Conservation (phyloP, 2,797 vertebrate genomes). For the Takifugu ocellatus region DNA sequence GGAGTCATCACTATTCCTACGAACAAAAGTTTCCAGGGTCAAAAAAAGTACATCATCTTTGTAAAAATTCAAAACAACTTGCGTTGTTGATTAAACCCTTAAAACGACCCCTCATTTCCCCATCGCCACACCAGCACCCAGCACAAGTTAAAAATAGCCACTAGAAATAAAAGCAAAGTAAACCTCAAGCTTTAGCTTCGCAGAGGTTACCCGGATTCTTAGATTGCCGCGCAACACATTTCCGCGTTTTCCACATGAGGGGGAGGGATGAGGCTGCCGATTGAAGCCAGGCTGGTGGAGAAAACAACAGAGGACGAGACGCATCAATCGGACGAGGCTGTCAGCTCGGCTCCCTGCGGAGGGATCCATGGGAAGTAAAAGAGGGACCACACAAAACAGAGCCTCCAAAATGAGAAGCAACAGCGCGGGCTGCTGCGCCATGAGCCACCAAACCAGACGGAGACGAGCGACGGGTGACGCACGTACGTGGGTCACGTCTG, state of each 20-base stretch:
- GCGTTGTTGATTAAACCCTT: not conserved
- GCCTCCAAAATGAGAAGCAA: slow-evolving; percentile 53
- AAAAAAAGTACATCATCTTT: slow-evolving; percentile 17
- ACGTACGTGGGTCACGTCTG: slow-evolving; percentile 34
- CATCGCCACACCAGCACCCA: too few species aligned
- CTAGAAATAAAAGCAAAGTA: not conserved
- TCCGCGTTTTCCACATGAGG: slow-evolving; percentile 23
- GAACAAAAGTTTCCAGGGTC: slow-evolving; percentile 35
- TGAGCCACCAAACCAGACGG: slow-evolving; percentile 38
- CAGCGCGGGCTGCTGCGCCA: slow-evolving; percentile 39
- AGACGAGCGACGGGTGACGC: slow-evolving; percentile 40
- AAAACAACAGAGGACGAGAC: slow-evolving; percentile 63
- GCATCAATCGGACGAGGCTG: slow-evolving; percentile 61
- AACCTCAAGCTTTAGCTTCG: not conserved
- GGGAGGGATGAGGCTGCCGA: slow-evolving; percentile 27
- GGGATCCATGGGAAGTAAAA: slow-evolving; percentile 55
- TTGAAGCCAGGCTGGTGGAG: slow-evolving; percentile 37
- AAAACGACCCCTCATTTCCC: not conserved
- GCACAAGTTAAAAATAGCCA: not conserved
- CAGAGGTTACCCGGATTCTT: not conserved
- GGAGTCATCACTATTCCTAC: slow-evolving; percentile 34
- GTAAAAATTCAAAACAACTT: slow-evolving; percentile 4
- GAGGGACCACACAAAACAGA: slow-evolving; percentile 57
- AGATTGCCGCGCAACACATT: not conserved
- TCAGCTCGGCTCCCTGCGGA: slow-evolving; percentile 55